Base-by-base conservation (phyloP, 1,140 invertebrate species). In the Drosophila quadrilineata region DNA sequence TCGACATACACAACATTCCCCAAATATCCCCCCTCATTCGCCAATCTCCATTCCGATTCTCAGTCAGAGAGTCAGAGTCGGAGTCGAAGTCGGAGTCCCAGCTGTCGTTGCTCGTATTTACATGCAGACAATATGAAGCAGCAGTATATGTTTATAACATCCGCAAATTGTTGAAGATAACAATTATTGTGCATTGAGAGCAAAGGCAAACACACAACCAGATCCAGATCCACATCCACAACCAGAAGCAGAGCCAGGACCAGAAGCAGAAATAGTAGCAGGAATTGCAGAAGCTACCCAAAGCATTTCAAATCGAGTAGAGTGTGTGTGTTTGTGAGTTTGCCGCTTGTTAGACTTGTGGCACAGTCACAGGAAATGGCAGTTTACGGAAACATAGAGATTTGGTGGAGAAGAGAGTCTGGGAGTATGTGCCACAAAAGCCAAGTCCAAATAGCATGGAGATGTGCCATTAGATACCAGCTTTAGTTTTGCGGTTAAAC, bases 121-220 rank as follows among this genome's bases (percentile, higher is more conserved):
- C 77, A 82, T 82, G 77, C 77, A 82, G 73, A 84, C 77, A 82
- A 82, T 82, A 82, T 84, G 73, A 82, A 84, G 69, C 77, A 73
- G 79, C 68, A 71, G 70, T 84, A 85, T 84, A 84, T 84, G 77
- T 84, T 84, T 84, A 84, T 84, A 84, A 84, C 77, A 85, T 84
- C 77, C 77, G 77, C 77, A 84, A 84, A 84, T 84, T 84, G 77
- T 84, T 84, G 74, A 84, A 84, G 77, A 84, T 84, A 84, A 84
- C 79, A 84, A 84, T 84, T 84, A 84, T 84, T 84, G 79, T 84
- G 77, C 77, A 82, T 85, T 85, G 77, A 82, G 82, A 82, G 76
- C 72, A 75, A 65, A 62, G 62, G 63, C 58, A 62, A 68, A 62
- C 58, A 68, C 43, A 29, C 26, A 46, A 62, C 45, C 60, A n/a